phyloP scores from a whole-genome alignment of 1,140 invertebrate genomes.

The Bombus polaris region DNA sequence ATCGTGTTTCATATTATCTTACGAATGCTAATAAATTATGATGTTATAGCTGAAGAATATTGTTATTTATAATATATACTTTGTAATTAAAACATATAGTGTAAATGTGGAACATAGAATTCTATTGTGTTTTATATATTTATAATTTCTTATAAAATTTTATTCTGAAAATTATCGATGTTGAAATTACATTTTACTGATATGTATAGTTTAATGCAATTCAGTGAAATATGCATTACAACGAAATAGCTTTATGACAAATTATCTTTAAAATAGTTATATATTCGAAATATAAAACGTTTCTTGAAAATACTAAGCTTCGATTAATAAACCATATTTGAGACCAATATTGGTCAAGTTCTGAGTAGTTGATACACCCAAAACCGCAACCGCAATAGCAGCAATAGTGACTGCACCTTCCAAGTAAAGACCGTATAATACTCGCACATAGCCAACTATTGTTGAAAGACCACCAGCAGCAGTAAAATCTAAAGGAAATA shows the following conservation, averaged over 20 bases:
- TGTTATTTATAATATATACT: neutral
- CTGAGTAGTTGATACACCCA: conserved; percentile 84
- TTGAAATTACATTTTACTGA: neutral
- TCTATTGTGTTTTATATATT: neutral
- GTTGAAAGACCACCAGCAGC: conserved; percentile 86
- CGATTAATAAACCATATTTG: conserved; percentile 82
- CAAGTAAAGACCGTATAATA: conserved; percentile 87
- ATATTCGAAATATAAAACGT: neutral
- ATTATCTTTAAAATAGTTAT: neutral
- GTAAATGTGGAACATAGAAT: neutral
- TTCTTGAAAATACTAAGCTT: conserved; percentile 35
- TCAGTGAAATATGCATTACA: neutral
- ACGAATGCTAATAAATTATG: neutral
- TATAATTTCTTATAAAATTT: neutral
- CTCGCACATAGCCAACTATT: conserved; percentile 84
- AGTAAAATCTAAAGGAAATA: conserved; percentile 88
- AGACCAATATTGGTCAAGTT: conserved; percentile 84
- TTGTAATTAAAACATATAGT: neutral
- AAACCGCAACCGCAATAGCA: conserved; percentile 84
- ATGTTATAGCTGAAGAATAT: neutral
- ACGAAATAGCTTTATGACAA: neutral
- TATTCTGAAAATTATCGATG: neutral
- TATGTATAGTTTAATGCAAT: neutral
- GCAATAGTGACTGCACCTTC: conserved; percentile 87
- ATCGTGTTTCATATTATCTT: neutral